Base-by-base conservation (phyloP, 1,140 invertebrate genomes). In the Solenopsis fugax region DNA sequence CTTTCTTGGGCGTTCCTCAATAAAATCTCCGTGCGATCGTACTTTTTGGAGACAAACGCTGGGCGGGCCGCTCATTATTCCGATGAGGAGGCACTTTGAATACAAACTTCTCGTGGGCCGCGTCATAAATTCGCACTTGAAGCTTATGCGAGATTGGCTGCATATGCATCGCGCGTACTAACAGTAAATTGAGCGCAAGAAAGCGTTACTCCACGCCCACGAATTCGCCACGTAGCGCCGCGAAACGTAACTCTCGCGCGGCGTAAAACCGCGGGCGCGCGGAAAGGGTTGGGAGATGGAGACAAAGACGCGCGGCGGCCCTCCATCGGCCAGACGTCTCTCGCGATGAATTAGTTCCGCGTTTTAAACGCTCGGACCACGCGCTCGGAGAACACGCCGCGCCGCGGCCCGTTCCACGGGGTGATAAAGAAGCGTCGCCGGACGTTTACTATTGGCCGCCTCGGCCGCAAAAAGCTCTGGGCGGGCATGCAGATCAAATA, bases 131-230 rank as follows among this genome's bases (percentile, higher is more conserved):
- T 91, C 90, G 89, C 91, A 75, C 78, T 72, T 45, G 29, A 78
- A 88, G 82, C 89, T 87, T 60, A 41, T 50, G 75, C 62, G 58
- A 77, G 37, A 41, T 56, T 50, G 50, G 48, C 29, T 65, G 29
- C 48, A 16, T 85, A 62, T 81, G 78, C 65, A 80, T 80, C 82
- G 82, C 62, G 50, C 45, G n/a, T 81, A 87, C 78, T 93, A 93
- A 93, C 93, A 91, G 90, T 94, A 93, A 93, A 93, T 93, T 87
- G 90, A 84, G 86, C 21, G 7, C 80, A 77, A 86, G 91, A 87
- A 92, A 93, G 89, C 89, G 92, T 93, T 92, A 92, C 92, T 93
- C 91, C 88, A 93, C 93, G 93, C 93, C 93, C 87, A 93, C 93
- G 90, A 93, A 93, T 93, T 88, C 86, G 76, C 85, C 78, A 64